Evolutionary conservation across 2,113 vertebrate species (phyloP).

Genomic region (Ranitomeya variabilis): DNA sequence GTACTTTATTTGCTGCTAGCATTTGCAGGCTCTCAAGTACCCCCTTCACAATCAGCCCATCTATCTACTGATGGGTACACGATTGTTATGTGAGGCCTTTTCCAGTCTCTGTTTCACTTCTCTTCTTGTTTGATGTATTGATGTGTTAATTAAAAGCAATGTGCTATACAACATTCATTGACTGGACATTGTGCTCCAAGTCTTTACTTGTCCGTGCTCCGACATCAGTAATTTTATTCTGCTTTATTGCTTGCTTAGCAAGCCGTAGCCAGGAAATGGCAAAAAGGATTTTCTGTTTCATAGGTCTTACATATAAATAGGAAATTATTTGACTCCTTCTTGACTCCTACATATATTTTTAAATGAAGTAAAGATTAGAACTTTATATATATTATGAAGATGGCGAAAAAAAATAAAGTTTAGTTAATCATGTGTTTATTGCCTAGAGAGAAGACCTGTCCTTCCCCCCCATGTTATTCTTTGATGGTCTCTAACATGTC

Average conservation of each 20-base stretch:
- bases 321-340: not conserved
- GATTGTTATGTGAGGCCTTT: conserved; percentile 33
- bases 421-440: too few species aligned
- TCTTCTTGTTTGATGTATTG: conserved; percentile 46
- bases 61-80: conserved; percentile 19
- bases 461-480: too few species aligned
- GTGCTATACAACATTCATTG: conserved; percentile 43
- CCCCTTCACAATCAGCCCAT: conserved; percentile 29
- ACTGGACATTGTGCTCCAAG: conserved; percentile 37
- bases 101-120: conserved; percentile 2
- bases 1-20: conserved; percentile 14
- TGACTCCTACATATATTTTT: not conserved
- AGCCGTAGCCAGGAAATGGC: not conserved
- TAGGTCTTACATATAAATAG: not conserved
- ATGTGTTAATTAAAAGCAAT: conserved; percentile 42
- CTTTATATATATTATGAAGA: not conserved
- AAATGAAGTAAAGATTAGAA: not conserved
- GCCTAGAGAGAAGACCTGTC: too few species aligned
- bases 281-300: not conserved
- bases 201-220: not conserved
- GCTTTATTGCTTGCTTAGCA: not conserved
- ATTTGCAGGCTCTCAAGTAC: conserved; percentile 15
- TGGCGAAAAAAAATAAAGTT: not conserved
- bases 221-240: not conserved
- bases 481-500: too few species aligned